Evolutionary conservation across 2,113 vertebrate species (phyloP).

Genomic region (Arizona elegans): DNA sequence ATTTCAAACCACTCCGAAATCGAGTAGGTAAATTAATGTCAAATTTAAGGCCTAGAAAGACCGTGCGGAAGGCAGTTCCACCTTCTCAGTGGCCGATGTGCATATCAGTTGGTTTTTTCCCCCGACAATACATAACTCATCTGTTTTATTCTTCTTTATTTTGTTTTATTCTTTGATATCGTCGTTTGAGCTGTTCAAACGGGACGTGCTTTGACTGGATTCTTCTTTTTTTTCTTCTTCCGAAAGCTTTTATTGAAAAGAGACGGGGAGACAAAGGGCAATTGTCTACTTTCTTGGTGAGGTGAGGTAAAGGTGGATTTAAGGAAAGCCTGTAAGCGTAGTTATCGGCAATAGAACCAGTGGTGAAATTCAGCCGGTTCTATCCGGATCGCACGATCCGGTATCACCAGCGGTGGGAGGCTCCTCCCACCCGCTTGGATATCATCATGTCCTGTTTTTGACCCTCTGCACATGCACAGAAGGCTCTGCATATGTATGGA

Average conservation of each 20-base stretch:
- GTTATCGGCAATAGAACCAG: no score
- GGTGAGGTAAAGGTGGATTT: neutral
- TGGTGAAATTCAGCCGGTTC: no score
- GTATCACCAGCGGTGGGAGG: no score
- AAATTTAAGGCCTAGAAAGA: constrained; percentile 67
- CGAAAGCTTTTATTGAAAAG: neutral
- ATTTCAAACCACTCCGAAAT: constrained; percentile 77
- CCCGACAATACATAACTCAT: neutral
- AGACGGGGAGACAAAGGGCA: neutral
- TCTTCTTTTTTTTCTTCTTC: neutral
- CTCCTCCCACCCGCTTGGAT: no score
- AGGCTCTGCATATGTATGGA: no score
- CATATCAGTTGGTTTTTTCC: constrained; percentile 51
- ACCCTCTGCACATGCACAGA: no score
- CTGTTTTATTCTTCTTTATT: neutral
- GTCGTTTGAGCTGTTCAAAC: neutral
- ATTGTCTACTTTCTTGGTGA: neutral
- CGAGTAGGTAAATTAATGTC: constrained; percentile 81
- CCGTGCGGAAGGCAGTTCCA: constrained; percentile 64
- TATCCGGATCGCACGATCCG: no score
- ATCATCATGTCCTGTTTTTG: no score
- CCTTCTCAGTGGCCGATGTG: constrained; percentile 37
- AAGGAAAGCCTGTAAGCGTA: neutral
- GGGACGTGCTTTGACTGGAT: neutral
- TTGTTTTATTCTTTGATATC: neutral